Evolutionary conservation across 2,888 invertebrate genomes (phyloP), one percentile per base, ranked within the genome.

Genomic region (Pandemis cinnamomeana): DNA sequence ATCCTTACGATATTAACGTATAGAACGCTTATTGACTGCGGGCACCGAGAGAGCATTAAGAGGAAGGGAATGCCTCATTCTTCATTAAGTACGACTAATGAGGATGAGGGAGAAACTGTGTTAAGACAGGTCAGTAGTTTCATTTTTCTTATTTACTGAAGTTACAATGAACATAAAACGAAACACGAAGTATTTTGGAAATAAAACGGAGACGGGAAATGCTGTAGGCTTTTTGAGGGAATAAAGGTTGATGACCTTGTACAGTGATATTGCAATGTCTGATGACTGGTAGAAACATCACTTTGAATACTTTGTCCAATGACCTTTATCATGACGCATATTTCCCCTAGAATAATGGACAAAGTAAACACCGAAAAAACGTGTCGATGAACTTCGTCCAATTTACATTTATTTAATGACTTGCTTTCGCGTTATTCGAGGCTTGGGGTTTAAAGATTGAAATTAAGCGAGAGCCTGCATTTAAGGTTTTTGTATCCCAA

Each of bases 1-100:
- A 71, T 71, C 55, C 66, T 48, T 46, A 15, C 7, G 58, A 69
- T 68, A 72, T 63, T 58, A 62, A 58, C 58, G 67, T 44, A 44
- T 66, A 53, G 63, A 36, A 11, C 36, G 72, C 67, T 63, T 62
- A 27, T 67, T 53, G 51, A 42, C 53, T 62, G 53, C 64, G 27
- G 64, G 48, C 46, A 36, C 13, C 20, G 27, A 46, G 27, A 46
- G 63, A 6, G 64, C 48, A 41, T 13, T 41, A 41, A n/a, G 7
- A 36, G 10, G 36, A 36, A 60, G 36, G 36, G 11, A 60, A 36
- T 11, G 6, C 58, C 2, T 13, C 46, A 13, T 13, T n/a, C 44
- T 63, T 46, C 10, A 63, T 20, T 55, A 55, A 51, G n/a, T 51
- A n/a, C 53, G 63, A 36, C 36, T 60, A 60, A 36, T 60, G 36